phyloP scores from a whole-genome alignment of 2,888 invertebrate species.

The Acleris laterana region DNA sequence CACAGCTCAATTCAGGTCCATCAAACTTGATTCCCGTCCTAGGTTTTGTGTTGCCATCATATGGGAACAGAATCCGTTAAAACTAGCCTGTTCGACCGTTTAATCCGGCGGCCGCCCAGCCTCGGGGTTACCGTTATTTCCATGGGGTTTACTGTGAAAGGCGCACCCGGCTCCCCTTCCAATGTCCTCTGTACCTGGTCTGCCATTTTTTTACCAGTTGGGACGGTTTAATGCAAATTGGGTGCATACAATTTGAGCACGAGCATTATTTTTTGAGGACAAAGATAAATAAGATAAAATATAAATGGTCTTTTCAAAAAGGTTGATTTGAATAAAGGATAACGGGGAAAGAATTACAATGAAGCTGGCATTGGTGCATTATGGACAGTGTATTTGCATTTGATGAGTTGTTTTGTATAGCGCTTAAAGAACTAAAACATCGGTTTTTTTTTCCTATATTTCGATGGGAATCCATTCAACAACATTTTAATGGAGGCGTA shows the following conservation, averaged over 20 bases:
- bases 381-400: not conserved
- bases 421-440: not conserved
- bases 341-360: not conserved
- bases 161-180: constrained; percentile 52
- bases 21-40: constrained; percentile 42
- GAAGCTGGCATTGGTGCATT: constrained; percentile 3
- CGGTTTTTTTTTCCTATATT: constrained; percentile 45
- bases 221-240: constrained; percentile 44
- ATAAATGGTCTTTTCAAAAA: constrained; percentile 11
- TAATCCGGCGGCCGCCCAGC: constrained; percentile 51
- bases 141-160: constrained; percentile 61
- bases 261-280: constrained; percentile 22
- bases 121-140: constrained; percentile 63
- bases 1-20: constrained; percentile 45
- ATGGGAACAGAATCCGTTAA: constrained; percentile 55
- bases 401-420: too few species aligned
- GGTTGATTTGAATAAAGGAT: constrained; percentile 21
- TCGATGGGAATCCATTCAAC: constrained; percentile 63
- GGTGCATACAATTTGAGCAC: constrained; percentile 41
- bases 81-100: constrained; percentile 60
- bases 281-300: constrained; percentile 24
- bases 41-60: constrained; percentile 14
- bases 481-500: constrained; percentile 64
- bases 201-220: constrained; percentile 38
- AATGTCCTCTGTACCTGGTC: constrained; percentile 48